Percentiles rank a stretch among this genome's conserved stretches.
phyloP scores from a whole-genome alignment of 2,888 invertebrate species.

The Rhyacophila evoluta region DNA sequence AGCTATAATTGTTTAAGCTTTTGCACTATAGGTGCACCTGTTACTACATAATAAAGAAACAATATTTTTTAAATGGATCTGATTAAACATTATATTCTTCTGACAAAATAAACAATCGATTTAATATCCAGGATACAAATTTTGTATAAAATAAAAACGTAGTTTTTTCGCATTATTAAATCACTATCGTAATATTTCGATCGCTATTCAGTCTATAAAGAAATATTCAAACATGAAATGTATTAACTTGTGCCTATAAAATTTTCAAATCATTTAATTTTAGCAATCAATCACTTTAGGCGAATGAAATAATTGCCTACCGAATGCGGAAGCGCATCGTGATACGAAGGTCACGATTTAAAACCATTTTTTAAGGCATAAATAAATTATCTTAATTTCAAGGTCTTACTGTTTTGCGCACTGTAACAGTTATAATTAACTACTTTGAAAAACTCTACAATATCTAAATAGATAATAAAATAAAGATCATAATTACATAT shows the following conservation, averaged over 20 bases:
- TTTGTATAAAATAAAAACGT: no score
- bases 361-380: background rate
- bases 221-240: background rate
- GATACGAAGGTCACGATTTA: background rate
- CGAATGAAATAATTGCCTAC: constrained; percentile 1
- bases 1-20: no score
- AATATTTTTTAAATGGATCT: no score
- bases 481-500: no score
- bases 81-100: no score
- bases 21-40: no score
- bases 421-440: background rate
- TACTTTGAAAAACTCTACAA: no score
- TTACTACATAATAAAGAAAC: no score
- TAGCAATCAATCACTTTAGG: background rate
- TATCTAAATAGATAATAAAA: no score
- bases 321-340: background rate
- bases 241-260: background rate
- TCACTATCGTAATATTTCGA: background rate
- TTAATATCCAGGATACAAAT: no score
- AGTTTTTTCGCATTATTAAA: background rate
- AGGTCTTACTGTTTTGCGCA: constrained; percentile 12
- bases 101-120: no score
- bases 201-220: background rate
- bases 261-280: background rate
- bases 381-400: background rate